Conservation (phyloP, 2,113 vertebrate species). For the Megaceryle torquata region DNA sequence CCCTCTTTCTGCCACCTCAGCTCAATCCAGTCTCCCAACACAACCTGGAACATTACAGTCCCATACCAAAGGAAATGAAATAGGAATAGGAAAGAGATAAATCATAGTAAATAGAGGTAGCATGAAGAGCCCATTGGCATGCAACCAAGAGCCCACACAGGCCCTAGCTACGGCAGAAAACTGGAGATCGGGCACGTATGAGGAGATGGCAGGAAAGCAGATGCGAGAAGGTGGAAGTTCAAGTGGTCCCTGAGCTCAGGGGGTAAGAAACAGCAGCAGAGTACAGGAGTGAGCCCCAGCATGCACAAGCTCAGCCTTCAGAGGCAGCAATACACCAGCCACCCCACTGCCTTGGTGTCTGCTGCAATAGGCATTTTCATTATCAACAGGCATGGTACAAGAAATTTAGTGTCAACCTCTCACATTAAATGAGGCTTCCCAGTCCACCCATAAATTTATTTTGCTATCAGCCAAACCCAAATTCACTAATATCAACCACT, state of each 20-base stretch:
- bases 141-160: not conserved
- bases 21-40: not conserved
- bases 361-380: not conserved
- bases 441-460: not conserved
- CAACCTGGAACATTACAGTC: not conserved
- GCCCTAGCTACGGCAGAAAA: not conserved
- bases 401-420: not conserved
- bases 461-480: not conserved
- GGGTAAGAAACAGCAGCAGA: not conserved
- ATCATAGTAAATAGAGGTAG: not conserved
- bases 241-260: not conserved
- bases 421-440: not conserved
- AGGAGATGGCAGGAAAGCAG: not conserved
- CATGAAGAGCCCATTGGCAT: not conserved
- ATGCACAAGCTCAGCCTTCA: not conserved
- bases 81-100: not conserved
- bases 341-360: not conserved
- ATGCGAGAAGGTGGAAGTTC: not conserved
- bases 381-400: fast-evolving
- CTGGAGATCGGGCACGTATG: not conserved
- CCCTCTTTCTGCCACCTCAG: not conserved
- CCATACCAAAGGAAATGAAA: not conserved
- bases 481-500: not conserved
- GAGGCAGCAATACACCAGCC: not conserved
- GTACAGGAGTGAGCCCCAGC: not conserved